phyloP scores from a whole-genome alignment of 2,113 vertebrate genomes.

The Varanus komodoensis region DNA sequence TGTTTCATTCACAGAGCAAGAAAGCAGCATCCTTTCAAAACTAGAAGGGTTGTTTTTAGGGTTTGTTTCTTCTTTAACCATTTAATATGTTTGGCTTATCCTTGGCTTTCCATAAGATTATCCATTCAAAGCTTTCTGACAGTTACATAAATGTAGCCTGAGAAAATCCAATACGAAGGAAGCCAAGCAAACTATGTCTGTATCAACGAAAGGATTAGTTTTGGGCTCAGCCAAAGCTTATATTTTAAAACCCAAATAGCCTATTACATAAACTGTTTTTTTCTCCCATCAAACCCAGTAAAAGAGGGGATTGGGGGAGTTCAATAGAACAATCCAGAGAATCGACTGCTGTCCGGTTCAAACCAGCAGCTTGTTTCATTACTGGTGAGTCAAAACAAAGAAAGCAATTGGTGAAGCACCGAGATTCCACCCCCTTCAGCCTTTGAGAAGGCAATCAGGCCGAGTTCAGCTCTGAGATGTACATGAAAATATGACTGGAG shows the following conservation, averaged over 20 bases:
- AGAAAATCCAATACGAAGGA: slow-evolving; percentile 20
- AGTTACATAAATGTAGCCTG: slow-evolving; percentile 14
- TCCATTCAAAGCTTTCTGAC: not conserved
- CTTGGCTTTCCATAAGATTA: not conserved
- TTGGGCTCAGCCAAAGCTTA: not conserved
- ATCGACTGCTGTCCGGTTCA: not conserved
- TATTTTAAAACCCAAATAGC: not conserved
- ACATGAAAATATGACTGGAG: not conserved
- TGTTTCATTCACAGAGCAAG: not conserved
- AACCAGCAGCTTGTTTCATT: not conserved
- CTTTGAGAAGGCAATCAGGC: not conserved
- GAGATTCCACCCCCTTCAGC: not conserved
- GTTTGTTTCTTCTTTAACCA: not conserved
- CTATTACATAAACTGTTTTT: slow-evolving; percentile 2
- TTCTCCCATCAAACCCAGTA: not conserved
- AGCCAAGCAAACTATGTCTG: not conserved
- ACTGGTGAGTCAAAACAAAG: not conserved
- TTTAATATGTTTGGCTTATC: not conserved
- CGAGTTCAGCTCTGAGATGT: not conserved
- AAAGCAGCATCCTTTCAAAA: not conserved
- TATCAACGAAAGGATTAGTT: not conserved
- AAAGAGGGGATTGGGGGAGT: not conserved
- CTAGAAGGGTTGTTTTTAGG: not conserved
- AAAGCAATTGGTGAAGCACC: not conserved
- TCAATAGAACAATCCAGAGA: not conserved